Evolutionary conservation across 2,797 vertebrate species (phyloP).

Genomic region (Sebastes hubbsi): DNA sequence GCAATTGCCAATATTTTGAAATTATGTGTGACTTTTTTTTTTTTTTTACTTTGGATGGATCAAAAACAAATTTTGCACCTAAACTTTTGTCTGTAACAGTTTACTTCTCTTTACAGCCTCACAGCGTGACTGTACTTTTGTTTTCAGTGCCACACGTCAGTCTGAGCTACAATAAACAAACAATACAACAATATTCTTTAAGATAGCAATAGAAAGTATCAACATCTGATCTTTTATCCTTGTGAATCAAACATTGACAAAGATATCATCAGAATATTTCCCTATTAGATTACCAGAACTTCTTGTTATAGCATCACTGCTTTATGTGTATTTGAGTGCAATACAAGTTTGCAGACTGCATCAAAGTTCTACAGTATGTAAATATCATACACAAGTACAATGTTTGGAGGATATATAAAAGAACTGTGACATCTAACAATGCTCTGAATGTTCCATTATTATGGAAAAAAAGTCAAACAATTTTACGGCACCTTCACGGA

Average conservation of each 20-base stretch:
- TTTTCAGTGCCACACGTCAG: background rate
- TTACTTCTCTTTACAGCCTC: background rate
- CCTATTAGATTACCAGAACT: too few species aligned
- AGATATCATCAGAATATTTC: background rate
- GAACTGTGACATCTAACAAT: background rate
- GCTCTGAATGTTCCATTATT: background rate
- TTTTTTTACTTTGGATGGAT: background rate
- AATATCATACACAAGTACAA: too few species aligned
- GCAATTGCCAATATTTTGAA: too few species aligned
- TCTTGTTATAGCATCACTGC: background rate
- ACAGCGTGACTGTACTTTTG: background rate
- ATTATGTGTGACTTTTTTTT: too few species aligned
- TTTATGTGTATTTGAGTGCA: background rate
- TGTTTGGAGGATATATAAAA: background rate
- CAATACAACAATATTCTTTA: too few species aligned
- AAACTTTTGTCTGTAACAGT: background rate
- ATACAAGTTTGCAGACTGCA: too few species aligned
- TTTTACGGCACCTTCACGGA: constrained; percentile 81
- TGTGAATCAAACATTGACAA: background rate
- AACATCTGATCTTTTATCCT: background rate
- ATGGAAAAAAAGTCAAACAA: background rate
- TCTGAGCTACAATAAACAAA: background rate
- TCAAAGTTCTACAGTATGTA: background rate
- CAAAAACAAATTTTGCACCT: background rate
- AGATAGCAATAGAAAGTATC: too few species aligned